phyloP scores from a whole-genome alignment of 2,113 vertebrate genomes.

The Proteles cristata region DNA sequence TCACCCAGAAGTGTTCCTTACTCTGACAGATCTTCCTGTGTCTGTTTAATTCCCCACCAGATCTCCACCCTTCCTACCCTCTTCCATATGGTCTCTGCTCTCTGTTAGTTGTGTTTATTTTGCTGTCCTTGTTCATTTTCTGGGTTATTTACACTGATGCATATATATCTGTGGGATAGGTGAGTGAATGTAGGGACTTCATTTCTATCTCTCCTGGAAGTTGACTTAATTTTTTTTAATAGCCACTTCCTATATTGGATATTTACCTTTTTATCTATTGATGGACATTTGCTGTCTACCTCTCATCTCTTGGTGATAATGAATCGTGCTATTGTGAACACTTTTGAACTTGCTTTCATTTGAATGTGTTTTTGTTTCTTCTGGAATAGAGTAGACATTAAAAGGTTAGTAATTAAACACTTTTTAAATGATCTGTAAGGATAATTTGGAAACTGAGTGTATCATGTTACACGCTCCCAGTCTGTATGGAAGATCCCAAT shows the following conservation, averaged over 20 bases:
- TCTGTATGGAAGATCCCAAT: not conserved
- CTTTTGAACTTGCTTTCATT: not conserved
- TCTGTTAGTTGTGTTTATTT: too few species aligned
- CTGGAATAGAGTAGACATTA: not conserved
- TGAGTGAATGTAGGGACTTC: too few species aligned
- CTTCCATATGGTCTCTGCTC: too few species aligned
- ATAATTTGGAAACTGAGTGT: not conserved
- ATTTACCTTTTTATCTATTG: not conserved
- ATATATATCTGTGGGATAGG: too few species aligned
- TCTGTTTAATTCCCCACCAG: too few species aligned
- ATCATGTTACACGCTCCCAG: not conserved
- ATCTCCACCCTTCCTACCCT: too few species aligned
- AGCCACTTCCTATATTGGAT: not conserved
- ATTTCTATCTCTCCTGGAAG: too few species aligned
- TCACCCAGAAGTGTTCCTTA: too few species aligned
- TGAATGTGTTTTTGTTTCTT: too few species aligned
- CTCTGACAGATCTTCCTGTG: too few species aligned
- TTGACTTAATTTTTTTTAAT: not conserved
- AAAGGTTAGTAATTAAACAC: not conserved
- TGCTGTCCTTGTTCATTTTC: too few species aligned
- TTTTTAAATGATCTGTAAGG: not conserved
- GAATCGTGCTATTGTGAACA: not conserved
- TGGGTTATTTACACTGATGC: too few species aligned
- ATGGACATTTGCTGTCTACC: not conserved
- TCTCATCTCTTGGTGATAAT: not conserved